A percentile compares a stretch with the other conserved stretches of the same genome.
phyloP scores from a whole-genome alignment of 1,140 invertebrate genomes.

The Sesamia nonagrioides region DNA sequence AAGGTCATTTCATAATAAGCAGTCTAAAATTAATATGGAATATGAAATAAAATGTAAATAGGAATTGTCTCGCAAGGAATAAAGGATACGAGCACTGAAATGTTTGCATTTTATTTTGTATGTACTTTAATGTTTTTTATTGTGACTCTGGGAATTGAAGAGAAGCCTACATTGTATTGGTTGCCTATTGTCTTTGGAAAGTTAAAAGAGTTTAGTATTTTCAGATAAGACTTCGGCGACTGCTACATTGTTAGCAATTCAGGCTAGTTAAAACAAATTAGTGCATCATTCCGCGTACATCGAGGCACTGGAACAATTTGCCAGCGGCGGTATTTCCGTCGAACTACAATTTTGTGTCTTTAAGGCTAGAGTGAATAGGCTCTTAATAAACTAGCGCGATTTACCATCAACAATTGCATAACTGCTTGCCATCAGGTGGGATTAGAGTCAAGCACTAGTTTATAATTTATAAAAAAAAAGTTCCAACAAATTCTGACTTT shows the following conservation, averaged over 20 bases:
- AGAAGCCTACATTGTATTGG: background rate
- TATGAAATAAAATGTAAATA: slow-evolving; percentile 27
- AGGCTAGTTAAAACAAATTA: background rate
- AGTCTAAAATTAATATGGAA: slow-evolving; percentile 21
- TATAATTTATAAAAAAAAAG: background rate
- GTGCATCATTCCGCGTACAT: too few relatives aligned
- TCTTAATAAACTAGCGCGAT: too few relatives aligned
- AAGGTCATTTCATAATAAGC: slow-evolving; percentile 35
- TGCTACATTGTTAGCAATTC: background rate
- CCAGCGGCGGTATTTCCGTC: too few relatives aligned
- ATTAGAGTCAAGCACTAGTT: too few relatives aligned
- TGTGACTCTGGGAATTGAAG: background rate
- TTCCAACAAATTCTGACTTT: background rate
- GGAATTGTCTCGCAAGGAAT: slow-evolving; percentile 23
- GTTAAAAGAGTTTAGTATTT: background rate
- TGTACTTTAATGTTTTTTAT: slow-evolving; percentile 1
- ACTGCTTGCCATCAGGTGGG: too few relatives aligned
- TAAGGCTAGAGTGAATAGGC: too few relatives aligned
- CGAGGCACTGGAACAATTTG: too few relatives aligned
- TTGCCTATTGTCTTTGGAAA: background rate
- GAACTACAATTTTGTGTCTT: too few relatives aligned
- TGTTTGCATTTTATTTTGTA: slow-evolving; percentile 24
- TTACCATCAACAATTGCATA: too few relatives aligned
- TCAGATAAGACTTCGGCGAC: background rate
- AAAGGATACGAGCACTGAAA: background rate